Percentiles rank a stretch among this genome's conserved stretches.
Evolutionary conservation across 2,888 invertebrate species (phyloP).

Genomic region (Drosophila gaucha): DNA sequence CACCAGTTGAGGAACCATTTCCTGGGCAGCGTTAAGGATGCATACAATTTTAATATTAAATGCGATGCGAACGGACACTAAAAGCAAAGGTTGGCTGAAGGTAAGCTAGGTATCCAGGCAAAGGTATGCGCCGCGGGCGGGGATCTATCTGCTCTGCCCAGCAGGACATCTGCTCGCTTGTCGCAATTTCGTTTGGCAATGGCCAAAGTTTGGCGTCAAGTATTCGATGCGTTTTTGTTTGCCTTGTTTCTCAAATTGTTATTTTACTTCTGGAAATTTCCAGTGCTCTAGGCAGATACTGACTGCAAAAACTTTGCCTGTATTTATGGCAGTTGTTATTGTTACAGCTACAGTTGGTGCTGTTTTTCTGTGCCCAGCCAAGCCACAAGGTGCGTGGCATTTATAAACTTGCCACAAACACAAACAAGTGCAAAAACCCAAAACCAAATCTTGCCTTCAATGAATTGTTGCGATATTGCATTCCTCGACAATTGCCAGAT

Average conservation of each 20-base stretch:
- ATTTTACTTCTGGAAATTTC: slow-evolving; percentile 66
- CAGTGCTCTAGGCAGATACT: slow-evolving; percentile 65
- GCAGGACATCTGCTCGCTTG: slow-evolving; percentile 58
- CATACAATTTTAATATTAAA: slow-evolving; percentile 78
- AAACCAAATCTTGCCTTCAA: slow-evolving; percentile 8
- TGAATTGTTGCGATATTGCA: slow-evolving; percentile 25
- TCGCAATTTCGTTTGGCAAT: slow-evolving; percentile 59
- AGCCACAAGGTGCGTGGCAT: slow-evolving; percentile 51
- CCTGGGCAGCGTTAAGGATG: slow-evolving; percentile 65
- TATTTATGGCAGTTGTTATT: slow-evolving; percentile 71
- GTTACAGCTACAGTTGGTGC: slow-evolving; percentile 16
- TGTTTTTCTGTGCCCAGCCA: slow-evolving; percentile 1
- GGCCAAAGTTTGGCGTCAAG: slow-evolving; percentile 68
- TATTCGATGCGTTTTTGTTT: slow-evolving; percentile 51
- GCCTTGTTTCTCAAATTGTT: slow-evolving; percentile 74
- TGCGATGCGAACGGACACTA: slow-evolving; percentile 43
- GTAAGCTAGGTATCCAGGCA: background rate
- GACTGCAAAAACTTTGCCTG: slow-evolving; percentile 54
- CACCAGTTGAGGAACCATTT: slow-evolving; percentile 10
- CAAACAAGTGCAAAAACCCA: background rate
- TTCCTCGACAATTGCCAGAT: slow-evolving; percentile 42
- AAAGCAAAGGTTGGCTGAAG: background rate
- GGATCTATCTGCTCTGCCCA: slow-evolving; percentile 18
- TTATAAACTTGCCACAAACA: slow-evolving; percentile 47
- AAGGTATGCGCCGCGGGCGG: background rate